Evolutionary conservation across 2,113 vertebrate species (phyloP).

Genomic region (Apaloderma vittatum): DNA sequence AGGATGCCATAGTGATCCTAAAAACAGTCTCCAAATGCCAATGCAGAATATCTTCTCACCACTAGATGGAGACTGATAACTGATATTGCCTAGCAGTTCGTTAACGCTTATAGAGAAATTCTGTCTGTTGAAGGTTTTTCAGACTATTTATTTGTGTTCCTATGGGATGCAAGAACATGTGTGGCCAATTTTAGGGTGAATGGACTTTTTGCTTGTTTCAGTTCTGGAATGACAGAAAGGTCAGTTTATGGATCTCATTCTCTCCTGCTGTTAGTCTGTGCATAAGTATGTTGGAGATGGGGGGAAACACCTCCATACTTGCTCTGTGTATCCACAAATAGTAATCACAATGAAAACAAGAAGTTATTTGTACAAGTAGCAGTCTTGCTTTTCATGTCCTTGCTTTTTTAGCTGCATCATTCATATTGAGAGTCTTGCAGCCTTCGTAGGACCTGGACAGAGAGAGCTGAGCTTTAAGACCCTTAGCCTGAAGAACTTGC

Average conservation of each 20-base stretch:
- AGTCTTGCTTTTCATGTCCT: not conserved
- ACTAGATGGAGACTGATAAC: constrained; percentile 62
- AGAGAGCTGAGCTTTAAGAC: not conserved
- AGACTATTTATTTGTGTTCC: not conserved
- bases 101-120: not conserved
- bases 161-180: not conserved
- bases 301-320: not conserved
- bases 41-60: constrained; percentile 19
- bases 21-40: not conserved
- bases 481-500: not conserved
- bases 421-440: not conserved
- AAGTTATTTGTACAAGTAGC: not conserved
- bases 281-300: accelerated
- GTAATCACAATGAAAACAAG: not conserved
- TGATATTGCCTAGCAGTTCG: not conserved
- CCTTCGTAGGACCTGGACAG: not conserved
- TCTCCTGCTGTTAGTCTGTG: not conserved
- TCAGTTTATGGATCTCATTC: not conserved
- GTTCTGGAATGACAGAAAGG: not conserved
- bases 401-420: not conserved
- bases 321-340: not conserved
- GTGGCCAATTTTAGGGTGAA: not conserved
- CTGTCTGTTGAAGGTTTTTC: not conserved
- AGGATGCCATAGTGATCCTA: not conserved
- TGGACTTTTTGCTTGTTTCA: not conserved